These are phyloP conservation scores for Troglohyphantes excavatus DNA, from an alignment of 2,888 invertebrate genomes.

Conservation along the genomic window DNA sequence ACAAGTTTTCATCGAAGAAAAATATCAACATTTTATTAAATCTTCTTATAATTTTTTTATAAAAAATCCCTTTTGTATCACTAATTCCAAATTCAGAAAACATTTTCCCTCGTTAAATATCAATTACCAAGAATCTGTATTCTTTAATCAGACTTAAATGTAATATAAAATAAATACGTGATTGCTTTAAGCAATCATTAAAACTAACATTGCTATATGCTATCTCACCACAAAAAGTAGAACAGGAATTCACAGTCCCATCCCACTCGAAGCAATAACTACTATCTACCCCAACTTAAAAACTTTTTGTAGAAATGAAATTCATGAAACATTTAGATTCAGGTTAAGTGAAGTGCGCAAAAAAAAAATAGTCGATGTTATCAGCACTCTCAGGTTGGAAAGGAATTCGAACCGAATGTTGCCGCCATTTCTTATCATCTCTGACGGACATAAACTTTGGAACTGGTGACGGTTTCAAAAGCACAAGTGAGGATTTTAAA, in stretches of 20 bases:
- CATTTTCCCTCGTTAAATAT: too few relatives aligned
- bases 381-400: not conserved
- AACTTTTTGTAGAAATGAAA: not conserved
- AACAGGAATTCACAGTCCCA: not conserved
- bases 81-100: too few relatives aligned
- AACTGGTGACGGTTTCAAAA: slow-evolving; percentile 50
- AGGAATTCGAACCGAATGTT: not conserved
- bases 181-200: too few relatives aligned
- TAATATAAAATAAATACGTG: too few relatives aligned
- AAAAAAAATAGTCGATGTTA: not conserved
- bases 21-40: too few relatives aligned
- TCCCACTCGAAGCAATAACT: not conserved
- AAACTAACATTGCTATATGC: too few relatives aligned
- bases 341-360: not conserved
- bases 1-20: too few relatives aligned
- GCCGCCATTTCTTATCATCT: slow-evolving; percentile 15
- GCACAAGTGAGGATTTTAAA: not conserved
- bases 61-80: too few relatives aligned
- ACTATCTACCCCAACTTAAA: not conserved
- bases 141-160: too few relatives aligned
- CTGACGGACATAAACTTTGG: slow-evolving; percentile 56
- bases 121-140: too few relatives aligned
- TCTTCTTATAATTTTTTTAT: too few relatives aligned
- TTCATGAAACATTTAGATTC: slow-evolving; percentile 5
- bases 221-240: too few relatives aligned